Conservation (phyloP, 92 coral and sea anemone genomes). For the Anthopleura xanthogrammica region DNA sequence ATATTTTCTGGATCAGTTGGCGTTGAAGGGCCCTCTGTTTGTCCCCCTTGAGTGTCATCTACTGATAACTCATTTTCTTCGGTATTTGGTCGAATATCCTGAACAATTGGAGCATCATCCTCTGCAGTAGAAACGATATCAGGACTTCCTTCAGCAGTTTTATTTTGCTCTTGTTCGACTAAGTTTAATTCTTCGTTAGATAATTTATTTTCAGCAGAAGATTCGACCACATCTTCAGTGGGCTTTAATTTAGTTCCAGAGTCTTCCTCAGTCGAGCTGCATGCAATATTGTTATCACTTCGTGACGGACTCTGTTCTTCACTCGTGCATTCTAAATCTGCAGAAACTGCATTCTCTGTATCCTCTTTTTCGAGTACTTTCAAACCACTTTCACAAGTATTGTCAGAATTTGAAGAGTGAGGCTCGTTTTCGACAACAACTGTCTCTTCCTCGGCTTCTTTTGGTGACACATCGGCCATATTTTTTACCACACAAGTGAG, state of each 20-base stretch:
- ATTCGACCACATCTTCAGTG: not conserved
- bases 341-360: not conserved
- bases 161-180: not conserved
- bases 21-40: conserved; percentile 5
- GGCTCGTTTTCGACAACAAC: not conserved
- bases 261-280: not conserved
- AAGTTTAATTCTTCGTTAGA: not conserved
- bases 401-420: not conserved
- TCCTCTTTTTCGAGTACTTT: not conserved
- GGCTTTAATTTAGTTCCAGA: not conserved
- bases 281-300: not conserved
- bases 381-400: not conserved
- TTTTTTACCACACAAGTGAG: not conserved
- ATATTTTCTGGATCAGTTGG: conserved; percentile 25
- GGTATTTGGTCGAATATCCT: conserved; percentile 2
- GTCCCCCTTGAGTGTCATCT: not conserved
- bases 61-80: conserved; percentile 19
- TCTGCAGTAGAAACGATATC: not conserved
- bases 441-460: not conserved
- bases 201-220: not conserved
- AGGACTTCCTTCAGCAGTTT: not conserved
- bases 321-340: not conserved
- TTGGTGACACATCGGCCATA: conserved; percentile 1
- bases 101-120: not conserved
- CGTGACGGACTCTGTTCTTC: not conserved